Evolutionary conservation across 2,888 invertebrate genomes (phyloP), one percentile per base, ranked within the genome.

Genomic region (Agonum fuliginosum): DNA sequence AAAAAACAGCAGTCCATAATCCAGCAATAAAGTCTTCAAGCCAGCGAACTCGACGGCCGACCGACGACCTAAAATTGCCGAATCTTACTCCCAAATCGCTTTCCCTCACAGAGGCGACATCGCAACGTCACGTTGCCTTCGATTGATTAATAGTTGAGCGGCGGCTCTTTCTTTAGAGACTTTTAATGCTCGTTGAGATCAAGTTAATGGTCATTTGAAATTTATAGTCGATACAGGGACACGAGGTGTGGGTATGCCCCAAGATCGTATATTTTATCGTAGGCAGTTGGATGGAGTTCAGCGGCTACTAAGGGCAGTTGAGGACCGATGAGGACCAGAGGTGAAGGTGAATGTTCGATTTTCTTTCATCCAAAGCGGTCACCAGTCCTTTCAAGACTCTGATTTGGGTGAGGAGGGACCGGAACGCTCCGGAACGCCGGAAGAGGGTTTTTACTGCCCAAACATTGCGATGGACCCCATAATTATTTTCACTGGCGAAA

Each of bases 131-230:
- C 67, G 67, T 37, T 41, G 12, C 67, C 37, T 30, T 27, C 6
- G 30, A 75, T 75, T 67, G 65, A 75, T 75, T 67, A 75, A 75
- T 75, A 75, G 67, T 14, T 48, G 67, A 75, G 48, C 30, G 37
- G 12, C 22, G 22, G 67, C 34, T 75, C 79, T 72, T 80, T 78
- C 81, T 81, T 79, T 75, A 78, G 80, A 81, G 80, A 80, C 79
- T 80, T 80, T 79, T 80, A 81, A 81, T 81, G 78, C 80, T 81
- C 75, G 79, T 80, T 79, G 76, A 80, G 80, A 80, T 80, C 81
- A 80, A 81, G 80, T 81, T 81, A 81, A 81, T 81, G 80, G 81
- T 79, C 80, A 81, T 80, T 80, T 78, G 79, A 80, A 81, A 80
- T 80, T 80, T 81, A 80, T 80, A 78, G 79, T 76, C 79, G 78